Evolutionary conservation across 2,888 invertebrate genomes (phyloP).

Genomic region (Archips xylosteana): DNA sequence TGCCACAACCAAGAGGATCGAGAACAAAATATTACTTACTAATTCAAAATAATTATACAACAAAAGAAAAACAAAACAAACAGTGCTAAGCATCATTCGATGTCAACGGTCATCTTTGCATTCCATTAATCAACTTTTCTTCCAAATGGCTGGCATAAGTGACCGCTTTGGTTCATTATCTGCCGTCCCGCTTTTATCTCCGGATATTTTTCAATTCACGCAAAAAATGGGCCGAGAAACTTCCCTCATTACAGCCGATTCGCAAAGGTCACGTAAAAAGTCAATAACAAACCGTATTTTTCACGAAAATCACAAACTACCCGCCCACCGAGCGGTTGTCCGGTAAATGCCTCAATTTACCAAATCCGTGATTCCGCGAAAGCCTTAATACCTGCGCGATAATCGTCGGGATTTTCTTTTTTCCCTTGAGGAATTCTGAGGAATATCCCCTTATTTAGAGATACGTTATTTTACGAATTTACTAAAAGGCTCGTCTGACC

Average conservation of each 20-base stretch:
- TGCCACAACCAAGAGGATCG: no score
- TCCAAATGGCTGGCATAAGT: background rate
- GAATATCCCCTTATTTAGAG: conserved; percentile 36
- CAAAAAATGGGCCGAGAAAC: conserved; percentile 23
- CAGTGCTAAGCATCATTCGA: no score
- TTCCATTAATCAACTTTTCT: background rate
- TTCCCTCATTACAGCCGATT: conserved; percentile 20
- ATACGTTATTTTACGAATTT: conserved; percentile 31
- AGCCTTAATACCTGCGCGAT: conserved; percentile 42
- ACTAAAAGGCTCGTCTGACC: background rate
- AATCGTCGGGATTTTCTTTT: conserved; percentile 38
- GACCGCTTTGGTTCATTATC: background rate
- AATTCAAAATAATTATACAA: no score
- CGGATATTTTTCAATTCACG: background rate
- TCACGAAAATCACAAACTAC: conserved; percentile 40
- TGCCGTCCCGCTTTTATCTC: background rate
- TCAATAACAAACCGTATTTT: conserved; percentile 35
- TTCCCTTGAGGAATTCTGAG: conserved; percentile 20
- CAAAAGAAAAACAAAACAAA: no score
- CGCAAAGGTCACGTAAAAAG: conserved; percentile 30
- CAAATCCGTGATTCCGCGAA: conserved; percentile 40
- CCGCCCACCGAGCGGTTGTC: conserved; percentile 32
- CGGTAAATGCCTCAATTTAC: conserved; percentile 42
- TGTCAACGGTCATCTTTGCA: background rate
- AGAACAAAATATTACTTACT: no score